phyloP scores from a whole-genome alignment of 2,888 invertebrate genomes.

The Amiota minor region DNA sequence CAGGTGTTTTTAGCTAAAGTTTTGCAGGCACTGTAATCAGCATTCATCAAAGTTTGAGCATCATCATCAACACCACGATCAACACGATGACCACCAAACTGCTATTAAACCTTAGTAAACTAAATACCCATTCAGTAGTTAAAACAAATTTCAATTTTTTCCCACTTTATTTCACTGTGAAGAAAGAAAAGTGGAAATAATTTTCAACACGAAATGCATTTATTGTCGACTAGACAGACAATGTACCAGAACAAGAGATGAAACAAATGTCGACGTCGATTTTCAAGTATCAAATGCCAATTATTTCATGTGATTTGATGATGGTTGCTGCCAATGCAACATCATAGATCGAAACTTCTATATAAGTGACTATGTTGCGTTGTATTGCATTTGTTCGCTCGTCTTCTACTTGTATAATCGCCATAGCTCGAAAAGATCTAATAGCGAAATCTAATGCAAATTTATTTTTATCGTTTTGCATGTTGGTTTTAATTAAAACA shows the following conservation, averaged over 20 bases:
- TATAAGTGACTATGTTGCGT: not conserved
- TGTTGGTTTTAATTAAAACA: conserved; percentile 59
- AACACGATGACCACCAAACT: no score
- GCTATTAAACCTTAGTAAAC: no score
- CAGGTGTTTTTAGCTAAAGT: no score
- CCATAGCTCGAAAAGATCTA: not conserved
- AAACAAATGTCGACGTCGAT: not conserved
- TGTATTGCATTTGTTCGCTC: not conserved
- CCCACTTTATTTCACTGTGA: no score
- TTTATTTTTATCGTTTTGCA: conserved; percentile 56
- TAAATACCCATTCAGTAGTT: no score
- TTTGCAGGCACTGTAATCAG: no score
- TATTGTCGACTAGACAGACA: not conserved
- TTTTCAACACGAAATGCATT: conserved; percentile 22
- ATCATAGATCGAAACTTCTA: not conserved
- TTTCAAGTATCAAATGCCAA: conserved; percentile 24
- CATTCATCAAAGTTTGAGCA: no score
- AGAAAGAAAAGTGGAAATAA: not conserved
- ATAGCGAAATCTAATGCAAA: conserved; percentile 44
- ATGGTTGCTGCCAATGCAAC: not conserved
- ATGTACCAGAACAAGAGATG: not conserved
- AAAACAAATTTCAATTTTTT: no score
- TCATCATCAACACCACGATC: no score
- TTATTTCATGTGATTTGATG: conserved; percentile 22
- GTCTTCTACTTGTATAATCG: not conserved